Percentiles rank a stretch among this genome's conserved stretches.
Conservation (phyloP, 2,888 invertebrate genomes). For the Callimorpha dominula region DNA sequence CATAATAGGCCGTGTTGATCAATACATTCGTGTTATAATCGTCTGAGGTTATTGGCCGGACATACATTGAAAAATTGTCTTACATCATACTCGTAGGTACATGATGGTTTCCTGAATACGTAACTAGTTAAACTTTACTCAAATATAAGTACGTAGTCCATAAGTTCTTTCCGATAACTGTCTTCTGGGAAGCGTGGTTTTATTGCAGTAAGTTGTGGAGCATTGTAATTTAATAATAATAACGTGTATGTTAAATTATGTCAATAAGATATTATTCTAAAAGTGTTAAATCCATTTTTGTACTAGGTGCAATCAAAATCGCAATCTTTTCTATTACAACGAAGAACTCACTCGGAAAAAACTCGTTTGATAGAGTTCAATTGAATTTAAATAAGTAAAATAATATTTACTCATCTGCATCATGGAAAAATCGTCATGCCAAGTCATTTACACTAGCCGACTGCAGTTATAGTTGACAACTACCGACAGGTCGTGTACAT, state of each 20-base stretch:
- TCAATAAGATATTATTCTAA: neutral
- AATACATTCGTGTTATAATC: constrained; percentile 23
- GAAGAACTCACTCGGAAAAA: no score
- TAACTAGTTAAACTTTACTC: constrained; percentile 24
- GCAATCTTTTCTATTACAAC: no score
- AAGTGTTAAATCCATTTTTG: neutral
- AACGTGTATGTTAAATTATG: constrained; percentile 2
- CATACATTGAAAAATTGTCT: constrained; percentile 16
- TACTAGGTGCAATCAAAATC: no score
- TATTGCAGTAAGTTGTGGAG: constrained; percentile 1
- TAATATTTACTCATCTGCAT: no score
- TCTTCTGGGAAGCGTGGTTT: constrained; percentile 12
- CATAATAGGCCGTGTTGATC: constrained; percentile 9
- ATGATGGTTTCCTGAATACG: constrained; percentile 39
- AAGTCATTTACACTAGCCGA: no score
- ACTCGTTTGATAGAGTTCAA: no score
- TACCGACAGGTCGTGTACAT: neutral
- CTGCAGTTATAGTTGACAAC: neutral
- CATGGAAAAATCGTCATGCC: no score
- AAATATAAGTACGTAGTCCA: constrained; percentile 23
- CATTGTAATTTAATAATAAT: neutral
- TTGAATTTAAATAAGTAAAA: no score
- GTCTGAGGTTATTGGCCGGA: constrained; percentile 10
- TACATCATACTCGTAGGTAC: constrained; percentile 24
- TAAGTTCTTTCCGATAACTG: constrained; percentile 15